A percentile compares a stretch with the other conserved stretches of the same genome.
phyloP scores from a whole-genome alignment of 2,797 vertebrate genomes.

The Lepilemur ruficaudatus region DNA sequence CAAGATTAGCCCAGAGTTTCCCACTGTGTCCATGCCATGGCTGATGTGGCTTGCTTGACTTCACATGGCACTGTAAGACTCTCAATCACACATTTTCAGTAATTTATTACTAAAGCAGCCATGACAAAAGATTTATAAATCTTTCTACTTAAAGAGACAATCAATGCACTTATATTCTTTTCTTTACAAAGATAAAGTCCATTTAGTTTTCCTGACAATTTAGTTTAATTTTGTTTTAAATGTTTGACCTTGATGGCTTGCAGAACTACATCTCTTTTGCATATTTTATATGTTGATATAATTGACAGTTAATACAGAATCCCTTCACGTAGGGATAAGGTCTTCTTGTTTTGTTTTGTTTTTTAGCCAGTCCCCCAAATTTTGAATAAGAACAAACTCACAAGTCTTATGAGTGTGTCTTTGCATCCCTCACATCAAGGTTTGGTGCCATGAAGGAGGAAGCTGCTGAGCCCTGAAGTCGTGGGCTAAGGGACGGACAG shows the following conservation, averaged over 20 bases:
- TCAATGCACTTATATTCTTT: background rate
- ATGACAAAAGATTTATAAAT: background rate
- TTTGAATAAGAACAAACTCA: slow-evolving; percentile 32
- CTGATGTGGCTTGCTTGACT: background rate
- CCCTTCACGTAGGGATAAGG: background rate
- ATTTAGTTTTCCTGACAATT: background rate
- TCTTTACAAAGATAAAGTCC: background rate
- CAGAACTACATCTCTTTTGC: background rate
- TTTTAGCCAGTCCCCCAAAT: background rate
- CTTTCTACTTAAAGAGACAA: background rate
- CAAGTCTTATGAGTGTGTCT: slow-evolving; percentile 62
- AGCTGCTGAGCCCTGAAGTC: slow-evolving; percentile 68
- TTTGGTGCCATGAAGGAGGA: slow-evolving; percentile 74
- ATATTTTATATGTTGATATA: background rate
- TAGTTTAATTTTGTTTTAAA: background rate
- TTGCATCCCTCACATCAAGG: slow-evolving; percentile 72
- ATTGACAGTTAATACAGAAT: background rate
- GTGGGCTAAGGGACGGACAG: slow-evolving; percentile 53
- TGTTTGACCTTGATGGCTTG: background rate
- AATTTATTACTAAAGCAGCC: background rate
- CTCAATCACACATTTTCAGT: background rate
- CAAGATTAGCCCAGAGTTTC: background rate
- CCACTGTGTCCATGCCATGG: rapidly evolving
- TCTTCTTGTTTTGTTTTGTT: slow-evolving; percentile 16
- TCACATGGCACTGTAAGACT: too few species aligned